These are phyloP conservation scores for Platichthys flesus DNA, from an alignment of 2,113 vertebrate genomes.

Conservation along the genomic window DNA sequence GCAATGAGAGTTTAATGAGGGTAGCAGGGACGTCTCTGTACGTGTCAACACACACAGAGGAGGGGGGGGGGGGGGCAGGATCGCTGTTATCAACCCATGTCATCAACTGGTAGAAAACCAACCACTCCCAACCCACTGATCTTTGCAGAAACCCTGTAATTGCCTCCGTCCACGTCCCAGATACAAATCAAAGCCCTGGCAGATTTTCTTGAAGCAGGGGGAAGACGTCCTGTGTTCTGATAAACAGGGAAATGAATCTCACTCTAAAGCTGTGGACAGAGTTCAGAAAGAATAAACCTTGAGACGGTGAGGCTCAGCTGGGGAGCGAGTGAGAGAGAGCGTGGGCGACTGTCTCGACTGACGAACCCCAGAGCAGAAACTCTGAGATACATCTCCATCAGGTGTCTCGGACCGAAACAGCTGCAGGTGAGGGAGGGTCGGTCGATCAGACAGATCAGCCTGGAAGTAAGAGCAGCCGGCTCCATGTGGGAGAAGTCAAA, in stretches of 20 bases:
- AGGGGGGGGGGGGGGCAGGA: no score
- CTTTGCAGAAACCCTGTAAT: constrained; percentile 3
- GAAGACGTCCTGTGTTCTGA: not conserved
- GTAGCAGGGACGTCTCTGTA: not conserved
- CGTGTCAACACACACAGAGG: constrained; percentile 33
- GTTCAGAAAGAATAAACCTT: not conserved
- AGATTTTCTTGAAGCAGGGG: not conserved
- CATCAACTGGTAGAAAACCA: constrained; percentile 1
- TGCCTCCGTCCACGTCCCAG: not conserved
- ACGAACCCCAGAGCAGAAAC: constrained; percentile 42
- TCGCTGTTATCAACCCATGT: not conserved
- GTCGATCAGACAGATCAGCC: constrained; percentile 20
- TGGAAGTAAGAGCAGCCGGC: constrained; percentile 1
- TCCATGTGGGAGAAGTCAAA: not conserved
- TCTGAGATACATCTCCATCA: constrained; percentile 50
- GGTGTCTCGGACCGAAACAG: constrained; percentile 7
- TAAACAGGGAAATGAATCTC: not conserved
- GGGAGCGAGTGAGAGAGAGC: constrained; percentile 41
- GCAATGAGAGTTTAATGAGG: not conserved
- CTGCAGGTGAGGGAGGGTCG: constrained; percentile 53
- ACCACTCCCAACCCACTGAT: constrained; percentile 22
- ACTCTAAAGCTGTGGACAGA: not conserved
- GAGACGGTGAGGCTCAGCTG: constrained; percentile 12
- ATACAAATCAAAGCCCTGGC: constrained; percentile 21
- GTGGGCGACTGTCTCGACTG: constrained; percentile 23